phyloP scores from a whole-genome alignment of 2,888 invertebrate species.

The Automeris io region DNA sequence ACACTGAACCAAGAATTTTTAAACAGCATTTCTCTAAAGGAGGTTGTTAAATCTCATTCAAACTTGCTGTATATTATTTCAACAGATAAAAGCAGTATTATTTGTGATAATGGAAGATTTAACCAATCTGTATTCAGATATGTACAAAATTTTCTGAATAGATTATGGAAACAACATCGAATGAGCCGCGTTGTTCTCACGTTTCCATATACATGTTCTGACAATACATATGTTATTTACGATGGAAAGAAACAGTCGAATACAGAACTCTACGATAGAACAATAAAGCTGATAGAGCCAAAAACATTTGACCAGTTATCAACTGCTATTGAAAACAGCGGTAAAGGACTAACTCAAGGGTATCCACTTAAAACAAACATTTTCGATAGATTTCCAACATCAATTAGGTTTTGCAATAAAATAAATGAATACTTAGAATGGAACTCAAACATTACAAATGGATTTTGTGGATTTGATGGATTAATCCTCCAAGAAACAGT shows the following conservation, averaged over 20 bases:
- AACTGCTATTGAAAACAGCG: conserved; percentile 13
- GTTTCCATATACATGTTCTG: conserved; percentile 36
- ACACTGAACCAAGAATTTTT: conserved; percentile 18
- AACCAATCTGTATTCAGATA: conserved; percentile 12
- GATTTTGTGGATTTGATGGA: conserved; percentile 42
- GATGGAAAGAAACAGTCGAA: conserved; percentile 21
- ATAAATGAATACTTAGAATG: conserved; percentile 25
- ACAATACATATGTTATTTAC: conserved; percentile 26
- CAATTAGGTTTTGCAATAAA: conserved; percentile 28
- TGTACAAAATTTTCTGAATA: conserved; percentile 31
- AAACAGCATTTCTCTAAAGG: conserved; percentile 11
- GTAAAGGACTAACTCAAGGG: conserved; percentile 20
- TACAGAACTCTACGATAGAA: conserved; percentile 30
- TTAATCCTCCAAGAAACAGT: conserved; percentile 38
- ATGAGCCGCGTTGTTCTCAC: conserved; percentile 23
- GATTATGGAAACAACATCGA: conserved; percentile 33
- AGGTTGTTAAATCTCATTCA: conserved; percentile 19
- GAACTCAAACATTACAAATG: conserved; percentile 19
- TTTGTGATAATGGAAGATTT: conserved; percentile 16
- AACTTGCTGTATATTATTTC: conserved; percentile 25
- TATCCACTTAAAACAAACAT: conserved; percentile 38
- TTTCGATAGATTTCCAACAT: conserved; percentile 41
- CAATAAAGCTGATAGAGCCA: conserved; percentile 23
- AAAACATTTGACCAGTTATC: conserved; percentile 13
- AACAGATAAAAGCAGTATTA: conserved; percentile 13